These are phyloP conservation scores for Pseudolaguvia tuberculata DNA, from an alignment of 2,113 vertebrate genomes.

Conservation along the genomic window DNA sequence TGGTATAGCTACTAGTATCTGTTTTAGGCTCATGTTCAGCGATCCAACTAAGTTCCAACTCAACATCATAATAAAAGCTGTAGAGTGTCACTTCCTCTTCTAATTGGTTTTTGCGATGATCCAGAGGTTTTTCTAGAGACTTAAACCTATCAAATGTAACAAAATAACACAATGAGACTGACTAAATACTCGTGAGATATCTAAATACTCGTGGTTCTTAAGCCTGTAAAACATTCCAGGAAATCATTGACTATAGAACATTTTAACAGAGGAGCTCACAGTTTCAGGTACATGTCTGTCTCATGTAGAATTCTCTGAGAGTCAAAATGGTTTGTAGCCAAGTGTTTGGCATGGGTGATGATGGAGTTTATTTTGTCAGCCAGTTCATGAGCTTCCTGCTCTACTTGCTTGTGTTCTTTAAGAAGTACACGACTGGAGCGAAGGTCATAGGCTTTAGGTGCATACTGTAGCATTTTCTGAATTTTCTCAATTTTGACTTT, in stretches of 20 bases:
- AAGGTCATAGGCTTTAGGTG: constrained; percentile 73
- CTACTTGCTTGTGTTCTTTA: constrained; percentile 75
- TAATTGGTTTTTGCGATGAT: constrained; percentile 62
- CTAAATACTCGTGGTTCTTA: neutral
- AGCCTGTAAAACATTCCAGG: neutral
- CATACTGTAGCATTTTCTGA: constrained; percentile 71
- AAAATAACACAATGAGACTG: neutral
- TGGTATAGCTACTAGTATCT: constrained; percentile 59
- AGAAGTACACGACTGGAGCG: constrained; percentile 74
- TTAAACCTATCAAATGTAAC: constrained; percentile 69
- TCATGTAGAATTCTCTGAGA: constrained; percentile 74
- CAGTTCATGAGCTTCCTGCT: constrained; percentile 74
- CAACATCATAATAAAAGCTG: constrained; percentile 74
- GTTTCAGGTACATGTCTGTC: constrained; percentile 73
- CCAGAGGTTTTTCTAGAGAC: constrained; percentile 76
- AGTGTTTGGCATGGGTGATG: constrained; percentile 65
- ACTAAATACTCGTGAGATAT: no score
- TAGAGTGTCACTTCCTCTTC: constrained; percentile 73
- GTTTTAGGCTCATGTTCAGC: constrained; percentile 68
- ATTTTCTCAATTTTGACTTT: constrained; percentile 80
- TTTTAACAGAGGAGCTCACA: constrained; percentile 59
- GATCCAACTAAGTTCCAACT: constrained; percentile 79
- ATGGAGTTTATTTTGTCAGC: constrained; percentile 81
- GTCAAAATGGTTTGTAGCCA: constrained; percentile 78
- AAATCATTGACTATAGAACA: neutral